Evolutionary conservation across 2,797 vertebrate genomes (phyloP), one percentile per base, ranked within the genome.

Genomic region (Coregonus ussuriensis): DNA sequence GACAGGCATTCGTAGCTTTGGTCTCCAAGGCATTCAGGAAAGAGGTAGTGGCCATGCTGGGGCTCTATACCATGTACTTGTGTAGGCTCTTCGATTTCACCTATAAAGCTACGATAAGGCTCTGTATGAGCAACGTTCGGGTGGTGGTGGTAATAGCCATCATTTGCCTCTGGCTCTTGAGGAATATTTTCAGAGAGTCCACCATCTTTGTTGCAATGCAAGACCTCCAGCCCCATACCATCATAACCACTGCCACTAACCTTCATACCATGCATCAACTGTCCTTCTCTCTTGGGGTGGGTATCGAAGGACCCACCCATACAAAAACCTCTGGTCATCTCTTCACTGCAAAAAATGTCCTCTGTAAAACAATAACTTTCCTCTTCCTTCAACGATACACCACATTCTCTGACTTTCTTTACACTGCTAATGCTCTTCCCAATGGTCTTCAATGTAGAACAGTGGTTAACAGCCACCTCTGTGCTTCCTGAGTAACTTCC

Each of bases 1-100:
- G 93, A 93, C 89, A 94, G 89, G 93, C 94, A 95, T 92, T 94
- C 94, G 25, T 93, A 94, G 90, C 92, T 93, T 92, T 95, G 93
- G 91, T 95, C 93, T 88, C 91, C 93, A 94, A 95, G 94, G 94
- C 94, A 95, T 93, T 95, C 94, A 83, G 94, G 93, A 88, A 94
- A 94, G 91, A 93, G 91, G 90, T 94, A 94, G 91, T 94, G 93
- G 88, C 90, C 91, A 65, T 94, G 93, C 87, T 93, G 92, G 82
- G 93, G 84, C 85, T 95, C 94, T 14, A 92, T 86, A 86, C 88
- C 87, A 77, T 92, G 94, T 79, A 91, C 88, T 85, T 93, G 93
- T 76, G 93, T 74, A 53, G 92, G 89, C 89, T 90, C 90, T 18
- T 94, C 94, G 15, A 94, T 90, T 80, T 93, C 92, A 72, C 93